Evolutionary conservation across 2,888 invertebrate species (phyloP), one percentile per base, ranked within the genome.

Genomic region (Lithosia quadra): DNA sequence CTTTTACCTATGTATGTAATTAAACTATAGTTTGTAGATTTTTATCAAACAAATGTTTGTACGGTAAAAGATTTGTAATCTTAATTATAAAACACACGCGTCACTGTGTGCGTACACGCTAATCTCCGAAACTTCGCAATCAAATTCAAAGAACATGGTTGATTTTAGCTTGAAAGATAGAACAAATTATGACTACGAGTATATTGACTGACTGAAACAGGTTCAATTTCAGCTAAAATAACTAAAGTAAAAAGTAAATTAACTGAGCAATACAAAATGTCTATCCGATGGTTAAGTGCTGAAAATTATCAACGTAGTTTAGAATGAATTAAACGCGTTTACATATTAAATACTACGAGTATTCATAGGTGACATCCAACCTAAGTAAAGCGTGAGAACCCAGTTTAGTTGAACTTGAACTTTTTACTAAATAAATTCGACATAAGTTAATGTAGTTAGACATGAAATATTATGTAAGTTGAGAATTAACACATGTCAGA

Each of bases 11-110:
- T 21, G 24, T 43, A 21, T 15, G 18, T 63, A 53, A 61, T 36
- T 61, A 61, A 24, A 34, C 34, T 15, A 39, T 39, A 39, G 22
- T 39, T 39, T 61, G 24, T 24, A 49, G 49, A 49, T n/a, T n/a
- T 49, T n/a, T 49, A 49, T 49, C 49, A 9, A 49, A 49, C 49
- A 49, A 49, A 49, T 49, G 49, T n/a, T 49, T 49, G 49, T n/a
- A 49, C n/a, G 49, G 49, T 11, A 11, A 13, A 11, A 3, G 10
- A 9, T 34, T 10, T 34, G 34, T 34, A 34, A 10, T 7, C 8
- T 4, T 34, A 34, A 10, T 13, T 39, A 43, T 18, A 5, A 43
- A 43, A 34, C 18, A 43, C 43, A 43, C 18, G 49, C 34, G 34
- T 34, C 10, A 34, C 34, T 34, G 8, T 18, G 43, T 43, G 15